Evolutionary conservation across 2,797 vertebrate genomes (phyloP).

Genomic region (Mycteria americana): DNA sequence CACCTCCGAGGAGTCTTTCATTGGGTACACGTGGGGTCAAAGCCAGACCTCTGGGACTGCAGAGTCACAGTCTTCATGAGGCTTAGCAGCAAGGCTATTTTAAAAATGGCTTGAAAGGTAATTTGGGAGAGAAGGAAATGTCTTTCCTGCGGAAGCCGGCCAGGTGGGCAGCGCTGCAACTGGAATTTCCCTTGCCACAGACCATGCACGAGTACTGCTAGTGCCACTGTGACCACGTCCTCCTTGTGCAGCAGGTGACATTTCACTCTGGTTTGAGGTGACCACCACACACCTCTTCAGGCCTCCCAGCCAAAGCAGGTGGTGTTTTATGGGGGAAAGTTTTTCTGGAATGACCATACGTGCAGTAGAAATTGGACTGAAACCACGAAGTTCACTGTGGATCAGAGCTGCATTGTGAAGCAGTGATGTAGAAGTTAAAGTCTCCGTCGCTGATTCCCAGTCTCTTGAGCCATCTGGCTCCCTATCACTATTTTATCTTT

Average conservation of each 20-base stretch:
- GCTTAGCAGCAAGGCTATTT: neutral
- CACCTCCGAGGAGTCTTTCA: neutral
- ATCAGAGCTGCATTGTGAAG: constrained; percentile 7
- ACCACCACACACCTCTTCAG: neutral
- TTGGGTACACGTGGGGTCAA: neutral
- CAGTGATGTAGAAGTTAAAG: neutral
- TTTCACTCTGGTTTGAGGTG: neutral
- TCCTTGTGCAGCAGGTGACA: neutral
- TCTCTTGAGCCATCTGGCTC: constrained; percentile 27
- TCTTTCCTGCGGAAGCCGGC: neutral
- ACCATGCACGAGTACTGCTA: neutral
- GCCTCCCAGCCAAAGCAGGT: neutral
- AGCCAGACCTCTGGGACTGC: neutral
- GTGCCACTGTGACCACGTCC: neutral
- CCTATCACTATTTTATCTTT: neutral
- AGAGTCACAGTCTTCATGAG: neutral
- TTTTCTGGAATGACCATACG: neutral
- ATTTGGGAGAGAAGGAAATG: neutral
- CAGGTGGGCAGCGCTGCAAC: neutral
- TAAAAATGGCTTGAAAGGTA: neutral
- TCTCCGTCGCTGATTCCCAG: neutral
- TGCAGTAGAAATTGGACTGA: neutral
- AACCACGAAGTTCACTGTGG: neutral
- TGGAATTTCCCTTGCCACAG: neutral
- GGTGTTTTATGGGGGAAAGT: neutral